phyloP scores from a whole-genome alignment of 2,888 invertebrate species.

The Prosapia bicincta region DNA sequence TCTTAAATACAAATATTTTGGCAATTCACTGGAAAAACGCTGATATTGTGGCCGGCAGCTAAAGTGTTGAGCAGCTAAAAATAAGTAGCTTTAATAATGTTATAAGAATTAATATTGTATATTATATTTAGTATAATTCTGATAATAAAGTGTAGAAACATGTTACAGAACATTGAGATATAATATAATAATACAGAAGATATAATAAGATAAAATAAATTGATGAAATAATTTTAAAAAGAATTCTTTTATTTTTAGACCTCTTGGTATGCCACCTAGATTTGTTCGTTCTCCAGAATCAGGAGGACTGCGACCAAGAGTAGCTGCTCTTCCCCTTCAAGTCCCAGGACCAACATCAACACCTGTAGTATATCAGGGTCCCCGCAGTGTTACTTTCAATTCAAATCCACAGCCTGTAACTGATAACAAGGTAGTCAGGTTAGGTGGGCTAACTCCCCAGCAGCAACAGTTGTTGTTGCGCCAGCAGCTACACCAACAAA shows the following conservation, averaged over 20 bases:
- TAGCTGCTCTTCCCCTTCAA: constrained; percentile 31
- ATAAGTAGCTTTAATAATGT: no score
- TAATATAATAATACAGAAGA: no score
- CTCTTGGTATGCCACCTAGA: constrained; percentile 43
- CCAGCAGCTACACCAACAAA: constrained; percentile 41
- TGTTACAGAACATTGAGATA: no score
- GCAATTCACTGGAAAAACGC: no score
- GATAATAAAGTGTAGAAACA: no score
- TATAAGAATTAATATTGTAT: no score
- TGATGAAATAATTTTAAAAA: no score
- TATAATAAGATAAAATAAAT: no score
- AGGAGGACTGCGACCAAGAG: constrained; percentile 40
- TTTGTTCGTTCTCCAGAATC: constrained; percentile 48
- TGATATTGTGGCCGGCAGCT: no score
- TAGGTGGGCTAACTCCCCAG: constrained; percentile 35
- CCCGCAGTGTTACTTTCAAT: constrained; percentile 24
- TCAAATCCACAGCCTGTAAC: constrained; percentile 23
- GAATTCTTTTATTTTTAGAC: constrained; percentile 32
- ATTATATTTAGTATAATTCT: no score
- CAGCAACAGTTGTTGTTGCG: constrained; percentile 45
- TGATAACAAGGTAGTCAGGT: neutral
- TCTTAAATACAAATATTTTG: no score
- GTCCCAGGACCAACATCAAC: constrained; percentile 28
- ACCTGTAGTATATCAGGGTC: constrained; percentile 31
- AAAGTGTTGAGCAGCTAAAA: no score